These are phyloP conservation scores for Agrilus cyanescens DNA, from an alignment of 2,888 invertebrate species.

Conservation along the genomic window DNA sequence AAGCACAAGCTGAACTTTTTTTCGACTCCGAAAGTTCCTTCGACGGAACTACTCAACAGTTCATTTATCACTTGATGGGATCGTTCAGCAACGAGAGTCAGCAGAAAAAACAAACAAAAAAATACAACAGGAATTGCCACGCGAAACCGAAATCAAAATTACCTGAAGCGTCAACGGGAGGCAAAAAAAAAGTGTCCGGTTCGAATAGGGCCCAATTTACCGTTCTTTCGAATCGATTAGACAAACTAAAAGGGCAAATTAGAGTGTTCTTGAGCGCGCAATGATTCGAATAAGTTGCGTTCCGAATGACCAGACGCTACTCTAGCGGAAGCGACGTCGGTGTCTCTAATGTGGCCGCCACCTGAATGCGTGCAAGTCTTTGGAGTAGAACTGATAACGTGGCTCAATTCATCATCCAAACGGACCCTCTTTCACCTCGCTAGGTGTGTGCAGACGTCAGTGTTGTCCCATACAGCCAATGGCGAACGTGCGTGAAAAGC, in stretches of 20 bases:
- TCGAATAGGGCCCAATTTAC: no score
- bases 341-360: slow-evolving; percentile 13
- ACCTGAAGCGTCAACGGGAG: no score
- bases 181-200: no score
- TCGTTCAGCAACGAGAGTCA: no score
- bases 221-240: slow-evolving; percentile 14
- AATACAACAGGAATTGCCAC: no score
- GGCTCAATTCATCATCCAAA: slow-evolving; percentile 26
- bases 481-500: slow-evolving; percentile 8
- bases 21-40: no score
- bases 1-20: no score
- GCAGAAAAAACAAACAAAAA: no score
- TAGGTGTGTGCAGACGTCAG: slow-evolving; percentile 33
- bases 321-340: slow-evolving; percentile 15
- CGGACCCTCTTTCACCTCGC: slow-evolving; percentile 28
- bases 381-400: slow-evolving; percentile 26
- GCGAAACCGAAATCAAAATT: no score
- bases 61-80: no score
- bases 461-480: slow-evolving; percentile 11
- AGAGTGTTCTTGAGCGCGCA: slow-evolving; percentile 13
- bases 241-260: slow-evolving; percentile 17
- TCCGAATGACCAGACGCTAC: slow-evolving; percentile 19
- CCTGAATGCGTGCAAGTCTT: slow-evolving; percentile 17
- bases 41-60: no score
- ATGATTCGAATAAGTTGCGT: slow-evolving; percentile 19